A percentile compares a stretch with the other conserved stretches of the same genome.
Evolutionary conservation across 2,113 vertebrate genomes (phyloP).

Genomic region (Vireo altiloquus): DNA sequence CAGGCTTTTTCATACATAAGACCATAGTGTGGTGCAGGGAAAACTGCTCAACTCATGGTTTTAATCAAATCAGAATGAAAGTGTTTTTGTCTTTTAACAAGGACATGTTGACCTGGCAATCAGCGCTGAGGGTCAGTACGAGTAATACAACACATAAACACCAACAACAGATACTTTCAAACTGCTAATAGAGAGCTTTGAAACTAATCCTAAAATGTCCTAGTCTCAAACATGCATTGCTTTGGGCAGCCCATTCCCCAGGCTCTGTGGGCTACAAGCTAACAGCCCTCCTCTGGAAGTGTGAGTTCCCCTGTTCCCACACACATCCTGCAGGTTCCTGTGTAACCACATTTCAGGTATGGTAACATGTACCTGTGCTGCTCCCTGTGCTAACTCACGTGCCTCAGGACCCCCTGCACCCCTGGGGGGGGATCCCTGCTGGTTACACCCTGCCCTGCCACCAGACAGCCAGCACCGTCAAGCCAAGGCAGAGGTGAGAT

Average conservation of each 20-base stretch:
- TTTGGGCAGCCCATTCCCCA: background rate
- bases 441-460: fast-evolving
- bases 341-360: background rate
- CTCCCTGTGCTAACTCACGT: fast-evolving
- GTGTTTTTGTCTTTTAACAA: background rate
- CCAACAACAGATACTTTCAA: background rate
- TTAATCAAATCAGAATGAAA: background rate
- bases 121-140: background rate
- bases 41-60: background rate
- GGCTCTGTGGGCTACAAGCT: background rate
- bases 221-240: fast-evolving
- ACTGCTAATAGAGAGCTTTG: background rate
- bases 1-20: background rate
- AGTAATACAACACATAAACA: background rate
- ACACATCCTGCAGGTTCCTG: background rate
- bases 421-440: background rate
- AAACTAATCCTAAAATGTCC: background rate
- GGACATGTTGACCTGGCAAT: background rate
- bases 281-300: background rate
- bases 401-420: background rate
- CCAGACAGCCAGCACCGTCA: too few species aligned
- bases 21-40: background rate
- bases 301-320: background rate
- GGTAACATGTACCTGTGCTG: fast-evolving
- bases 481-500: background rate